A percentile compares a stretch with the other conserved stretches of the same genome.
phyloP scores from a whole-genome alignment of 2,797 vertebrate genomes.

The Gallinago solitaria region DNA sequence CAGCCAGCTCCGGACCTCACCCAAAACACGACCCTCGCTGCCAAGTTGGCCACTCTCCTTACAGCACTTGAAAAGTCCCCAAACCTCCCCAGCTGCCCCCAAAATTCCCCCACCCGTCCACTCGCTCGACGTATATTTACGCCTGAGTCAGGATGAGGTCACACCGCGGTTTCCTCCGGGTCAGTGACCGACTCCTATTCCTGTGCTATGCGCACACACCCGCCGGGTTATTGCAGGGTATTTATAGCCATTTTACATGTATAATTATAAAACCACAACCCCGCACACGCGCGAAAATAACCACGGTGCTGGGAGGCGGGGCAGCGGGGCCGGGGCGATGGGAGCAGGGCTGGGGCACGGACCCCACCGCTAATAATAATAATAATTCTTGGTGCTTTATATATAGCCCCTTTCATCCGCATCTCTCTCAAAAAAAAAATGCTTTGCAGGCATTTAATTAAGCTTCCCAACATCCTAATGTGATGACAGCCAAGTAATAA shows the following conservation, averaged over 20 bases:
- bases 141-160: constrained; percentile 65
- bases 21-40: neutral
- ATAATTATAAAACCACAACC: constrained; percentile 58
- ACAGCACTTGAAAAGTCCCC: neutral
- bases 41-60: neutral
- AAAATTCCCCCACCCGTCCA: neutral
- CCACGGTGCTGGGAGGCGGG: neutral
- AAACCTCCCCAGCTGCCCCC: neutral
- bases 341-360: neutral
- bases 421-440: neutral
- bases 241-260: constrained; percentile 60
- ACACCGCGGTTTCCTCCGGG: constrained; percentile 34
- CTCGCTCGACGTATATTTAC: neutral
- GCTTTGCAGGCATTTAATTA: constrained; percentile 63
- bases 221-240: constrained; percentile 54
- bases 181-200: constrained; percentile 54
- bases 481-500: constrained; percentile 47
- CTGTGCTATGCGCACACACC: constrained; percentile 29
- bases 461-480: constrained; percentile 40
- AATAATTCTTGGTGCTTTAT: constrained; percentile 48
- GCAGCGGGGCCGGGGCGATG: neutral
- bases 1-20: neutral
- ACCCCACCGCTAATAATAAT: neutral
- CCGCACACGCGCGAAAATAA: neutral
- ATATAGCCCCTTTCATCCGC: constrained; percentile 24